Evolutionary conservation across 92 coral and sea anemone genomes (phyloP), one percentile per base, ranked within the genome.

Genomic region (Desmophyllum pertusum): DNA sequence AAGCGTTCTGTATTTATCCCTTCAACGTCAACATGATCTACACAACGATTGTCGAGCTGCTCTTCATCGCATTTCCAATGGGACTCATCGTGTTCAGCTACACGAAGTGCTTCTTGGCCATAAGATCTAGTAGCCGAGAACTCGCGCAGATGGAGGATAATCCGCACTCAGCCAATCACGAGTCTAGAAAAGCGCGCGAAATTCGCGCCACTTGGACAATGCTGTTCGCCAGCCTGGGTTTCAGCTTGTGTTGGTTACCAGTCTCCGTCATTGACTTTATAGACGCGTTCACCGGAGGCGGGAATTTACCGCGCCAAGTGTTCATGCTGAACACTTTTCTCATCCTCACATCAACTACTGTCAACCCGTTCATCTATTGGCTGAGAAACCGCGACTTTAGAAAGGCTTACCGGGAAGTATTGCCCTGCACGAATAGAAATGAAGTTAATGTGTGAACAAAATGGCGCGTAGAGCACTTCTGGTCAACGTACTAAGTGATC

Each of bases 331-430:
- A 86, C 79, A 88, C 81, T 2, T 87, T 75, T 73, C 79, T 92
- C 29, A 77, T 87, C 70, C 89, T 90, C 62, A 10, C 77, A 62
- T 86, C 89, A 38, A 87, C 89, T 67, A 79, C 92, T 10, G 71
- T 94, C 73, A 94, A 92, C 55, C 98, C 95, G 2, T 83, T 92
- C 74, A 79, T 94, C 68, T 92, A 84, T 21, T 94, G 89, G 88
- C 15, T 71, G 25, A 84, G 87, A 84, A 94, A 87, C 87, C 78
- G 86, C 76, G 92, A 75, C 62, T 92, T 90, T 64, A 80, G 83
- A 72, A 76, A 77, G 38, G 98, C 89, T 52, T 94, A 75, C 67
- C 76, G 83, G 36, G 74, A 86, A 43, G 82, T 85, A 4, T n/a
- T 91, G 33, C 71, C 83, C 70, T 50, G 55, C 63, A 5, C 5